Evolutionary conservation across 1,140 invertebrate species (phyloP).

Genomic region (Drosophila kohkoa): DNA sequence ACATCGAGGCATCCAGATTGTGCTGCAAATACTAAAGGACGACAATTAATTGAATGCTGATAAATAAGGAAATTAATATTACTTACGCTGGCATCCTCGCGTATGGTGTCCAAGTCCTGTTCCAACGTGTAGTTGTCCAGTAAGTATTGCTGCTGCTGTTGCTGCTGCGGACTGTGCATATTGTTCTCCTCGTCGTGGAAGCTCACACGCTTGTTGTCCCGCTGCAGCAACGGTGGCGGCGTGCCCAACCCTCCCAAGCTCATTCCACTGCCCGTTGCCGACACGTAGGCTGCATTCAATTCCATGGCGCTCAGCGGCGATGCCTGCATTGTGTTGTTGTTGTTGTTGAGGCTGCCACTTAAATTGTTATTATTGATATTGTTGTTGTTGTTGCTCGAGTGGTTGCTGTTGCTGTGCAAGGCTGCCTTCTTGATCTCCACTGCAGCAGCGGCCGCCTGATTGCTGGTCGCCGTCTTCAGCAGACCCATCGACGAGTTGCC

Average conservation of each 20-base stretch:
- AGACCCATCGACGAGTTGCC: slow-evolving; percentile 59
- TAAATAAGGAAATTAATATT: background rate
- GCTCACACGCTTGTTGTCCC: slow-evolving; percentile 88
- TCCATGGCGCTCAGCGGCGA: slow-evolving; percentile 76
- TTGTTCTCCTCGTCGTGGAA: slow-evolving; percentile 90
- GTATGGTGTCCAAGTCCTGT: slow-evolving; percentile 87
- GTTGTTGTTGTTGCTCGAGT: slow-evolving; percentile 31
- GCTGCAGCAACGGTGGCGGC: slow-evolving; percentile 61
- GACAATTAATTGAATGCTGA: background rate
- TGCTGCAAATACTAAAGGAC: slow-evolving; percentile 61
- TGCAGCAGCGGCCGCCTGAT: slow-evolving; percentile 62
- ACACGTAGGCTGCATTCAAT: slow-evolving; percentile 74
- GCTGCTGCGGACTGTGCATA: slow-evolving; percentile 50
- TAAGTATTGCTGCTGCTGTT: slow-evolving; percentile 59
- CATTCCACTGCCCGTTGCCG: slow-evolving; percentile 65
- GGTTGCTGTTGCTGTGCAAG: slow-evolving; percentile 34
- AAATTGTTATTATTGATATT: slow-evolving; percentile 72
- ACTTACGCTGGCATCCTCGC: slow-evolving; percentile 93
- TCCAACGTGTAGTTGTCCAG: slow-evolving; percentile 61
- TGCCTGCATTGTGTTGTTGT: slow-evolving; percentile 59
- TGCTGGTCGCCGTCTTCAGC: slow-evolving; percentile 74
- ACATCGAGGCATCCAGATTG: slow-evolving; percentile 72
- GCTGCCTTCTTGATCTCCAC: slow-evolving; percentile 67
- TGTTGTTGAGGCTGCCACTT: slow-evolving; percentile 56
- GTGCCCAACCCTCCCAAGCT: slow-evolving; percentile 49